A percentile compares a stretch with the other conserved stretches of the same genome.
Evolutionary conservation across 2,797 vertebrate genomes (phyloP).

Genomic region (Loriculus beryllinus): DNA sequence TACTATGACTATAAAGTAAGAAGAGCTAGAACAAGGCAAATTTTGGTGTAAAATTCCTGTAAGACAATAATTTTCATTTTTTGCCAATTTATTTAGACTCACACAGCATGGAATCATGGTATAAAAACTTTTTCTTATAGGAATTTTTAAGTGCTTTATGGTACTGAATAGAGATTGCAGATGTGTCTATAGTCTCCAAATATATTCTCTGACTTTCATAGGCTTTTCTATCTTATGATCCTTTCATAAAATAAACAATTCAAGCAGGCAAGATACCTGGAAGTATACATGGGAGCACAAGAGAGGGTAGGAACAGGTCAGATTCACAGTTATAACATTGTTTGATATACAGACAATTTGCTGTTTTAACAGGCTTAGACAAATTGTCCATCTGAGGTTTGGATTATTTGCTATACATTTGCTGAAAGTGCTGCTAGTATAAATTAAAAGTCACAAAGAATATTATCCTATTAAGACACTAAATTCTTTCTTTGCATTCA

Average conservation of each 20-base stretch:
- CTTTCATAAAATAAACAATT: neutral
- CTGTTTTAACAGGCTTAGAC: neutral
- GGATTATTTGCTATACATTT: neutral
- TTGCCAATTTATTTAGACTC: neutral
- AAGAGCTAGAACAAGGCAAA: neutral
- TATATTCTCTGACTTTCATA: neutral
- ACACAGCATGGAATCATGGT: neutral
- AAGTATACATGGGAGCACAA: neutral
- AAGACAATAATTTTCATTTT: neutral
- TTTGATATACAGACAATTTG: neutral
- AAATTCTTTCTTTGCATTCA: neutral
- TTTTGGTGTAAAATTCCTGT: neutral
- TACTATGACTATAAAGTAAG: neutral
- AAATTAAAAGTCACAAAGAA: neutral
- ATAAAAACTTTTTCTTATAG: neutral
- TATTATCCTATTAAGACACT: neutral
- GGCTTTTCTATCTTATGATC: neutral
- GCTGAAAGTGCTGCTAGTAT: neutral
- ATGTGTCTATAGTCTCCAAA: neutral
- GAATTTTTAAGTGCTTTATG: neutral
- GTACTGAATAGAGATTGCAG: neutral
- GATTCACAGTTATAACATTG: neutral
- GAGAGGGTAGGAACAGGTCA: neutral
- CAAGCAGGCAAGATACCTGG: neutral
- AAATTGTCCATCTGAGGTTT: neutral